phyloP scores from a whole-genome alignment of 92 coral and sea anemone genomes.

The Blastomussa wellsi region DNA sequence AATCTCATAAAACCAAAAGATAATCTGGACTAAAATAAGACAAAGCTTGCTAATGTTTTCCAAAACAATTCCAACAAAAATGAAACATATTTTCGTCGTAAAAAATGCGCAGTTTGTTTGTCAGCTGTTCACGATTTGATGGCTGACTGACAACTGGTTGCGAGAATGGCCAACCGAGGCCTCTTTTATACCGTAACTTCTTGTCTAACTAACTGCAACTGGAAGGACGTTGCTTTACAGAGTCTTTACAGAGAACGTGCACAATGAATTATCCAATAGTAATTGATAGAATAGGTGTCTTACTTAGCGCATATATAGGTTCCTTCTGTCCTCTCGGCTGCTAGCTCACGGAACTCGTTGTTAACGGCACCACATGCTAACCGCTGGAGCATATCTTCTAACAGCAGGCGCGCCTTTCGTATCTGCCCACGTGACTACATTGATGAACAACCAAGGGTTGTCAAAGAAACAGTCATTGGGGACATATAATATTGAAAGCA shows the following conservation, averaged over 20 bases:
- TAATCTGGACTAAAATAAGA: too few relatives aligned
- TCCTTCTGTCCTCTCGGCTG: conserved; percentile 53
- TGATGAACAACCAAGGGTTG: background rate
- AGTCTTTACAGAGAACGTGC: background rate
- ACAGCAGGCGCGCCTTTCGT: conserved; percentile 38
- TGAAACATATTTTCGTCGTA: too few relatives aligned
- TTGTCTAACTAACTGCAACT: background rate
- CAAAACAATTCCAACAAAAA: too few relatives aligned
- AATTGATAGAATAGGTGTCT: background rate
- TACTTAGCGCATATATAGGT: conserved; percentile 48
- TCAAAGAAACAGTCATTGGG: background rate
- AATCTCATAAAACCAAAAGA: too few relatives aligned
- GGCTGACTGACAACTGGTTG: too few relatives aligned
- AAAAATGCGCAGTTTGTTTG: too few relatives aligned
- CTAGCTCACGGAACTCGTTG: conserved; percentile 40
- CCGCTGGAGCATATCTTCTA: conserved; percentile 44
- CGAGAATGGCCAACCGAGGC: too few relatives aligned
- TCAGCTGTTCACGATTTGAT: too few relatives aligned
- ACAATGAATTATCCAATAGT: background rate
- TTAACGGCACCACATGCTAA: conserved; percentile 48
- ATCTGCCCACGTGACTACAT: conserved; percentile 41
- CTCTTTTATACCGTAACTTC: too few relatives aligned
- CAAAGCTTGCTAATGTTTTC: too few relatives aligned
- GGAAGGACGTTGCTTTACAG: background rate
- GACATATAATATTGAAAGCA: background rate